Conservation (phyloP, 2,113 vertebrate species). For the Poeciliopsis occidentalis region DNA sequence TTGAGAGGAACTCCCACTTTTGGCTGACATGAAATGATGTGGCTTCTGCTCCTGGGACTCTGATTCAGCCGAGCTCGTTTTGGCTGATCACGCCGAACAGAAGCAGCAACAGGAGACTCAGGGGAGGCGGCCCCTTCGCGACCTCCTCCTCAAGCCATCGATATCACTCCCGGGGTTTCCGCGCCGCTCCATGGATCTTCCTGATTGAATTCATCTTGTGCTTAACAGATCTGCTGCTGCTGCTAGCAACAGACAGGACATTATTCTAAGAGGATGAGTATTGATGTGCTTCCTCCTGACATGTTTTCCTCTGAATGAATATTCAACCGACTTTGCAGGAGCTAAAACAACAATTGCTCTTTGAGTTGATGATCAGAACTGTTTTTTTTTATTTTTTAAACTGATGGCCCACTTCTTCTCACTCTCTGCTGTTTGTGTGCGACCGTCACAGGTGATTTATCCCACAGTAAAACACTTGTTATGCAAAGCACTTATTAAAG, state of each 20-base stretch:
- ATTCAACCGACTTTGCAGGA: neutral
- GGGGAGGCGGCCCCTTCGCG: slow-evolving; percentile 49
- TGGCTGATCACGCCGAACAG: slow-evolving; percentile 26
- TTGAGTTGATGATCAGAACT: slow-evolving; percentile 10
- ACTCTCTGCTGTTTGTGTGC: slow-evolving; percentile 14
- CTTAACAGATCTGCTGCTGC: slow-evolving; percentile 38
- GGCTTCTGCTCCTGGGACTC: slow-evolving; percentile 38
- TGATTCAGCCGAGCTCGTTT: slow-evolving; percentile 11
- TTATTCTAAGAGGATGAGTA: slow-evolving; percentile 18
- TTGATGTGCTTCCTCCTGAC: slow-evolving; percentile 13
- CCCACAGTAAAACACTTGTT: slow-evolving; percentile 74
- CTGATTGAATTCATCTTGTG: slow-evolving; percentile 62
- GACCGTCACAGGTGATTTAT: slow-evolving; percentile 61
- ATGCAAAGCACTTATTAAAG: slow-evolving; percentile 78
- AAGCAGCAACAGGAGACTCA: slow-evolving; percentile 46
- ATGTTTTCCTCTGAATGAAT: slow-evolving; percentile 7
- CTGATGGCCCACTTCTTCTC: neutral
- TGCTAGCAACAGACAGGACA: slow-evolving; percentile 23
- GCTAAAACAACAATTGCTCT: neutral
- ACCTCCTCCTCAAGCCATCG: slow-evolving; percentile 54
- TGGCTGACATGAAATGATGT: slow-evolving; percentile 62
- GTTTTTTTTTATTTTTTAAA: neutral
- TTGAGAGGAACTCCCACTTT: slow-evolving; percentile 62
- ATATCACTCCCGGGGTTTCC: slow-evolving; percentile 61
- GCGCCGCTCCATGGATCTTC: slow-evolving; percentile 51